These are phyloP conservation scores for Gobius niger DNA, from an alignment of 2,113 vertebrate genomes.

Conservation along the genomic window DNA sequence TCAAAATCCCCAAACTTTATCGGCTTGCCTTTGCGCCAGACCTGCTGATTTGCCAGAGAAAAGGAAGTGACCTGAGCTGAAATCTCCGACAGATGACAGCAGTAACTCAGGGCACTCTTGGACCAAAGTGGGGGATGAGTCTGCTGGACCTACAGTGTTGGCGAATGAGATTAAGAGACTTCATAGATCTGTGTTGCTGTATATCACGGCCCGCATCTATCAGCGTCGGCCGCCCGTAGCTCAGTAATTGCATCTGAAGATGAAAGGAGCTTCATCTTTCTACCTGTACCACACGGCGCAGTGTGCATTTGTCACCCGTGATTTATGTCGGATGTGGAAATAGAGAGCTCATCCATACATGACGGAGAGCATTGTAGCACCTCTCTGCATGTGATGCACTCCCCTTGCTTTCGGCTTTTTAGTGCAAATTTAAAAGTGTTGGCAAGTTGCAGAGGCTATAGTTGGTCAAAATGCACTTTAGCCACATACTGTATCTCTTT, in stretches of 20 bases:
- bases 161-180: conserved; percentile 69
- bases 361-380: neutral
- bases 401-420: neutral
- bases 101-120: conserved; percentile 53
- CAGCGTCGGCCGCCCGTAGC: conserved; percentile 50
- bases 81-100: conserved; percentile 69
- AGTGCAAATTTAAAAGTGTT: neutral
- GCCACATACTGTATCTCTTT: too few species aligned
- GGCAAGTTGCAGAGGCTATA: neutral
- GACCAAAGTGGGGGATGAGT: conserved; percentile 59
- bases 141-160: conserved; percentile 51
- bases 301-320: conserved; percentile 43
- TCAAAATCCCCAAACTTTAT: conserved; percentile 72
- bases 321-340: conserved; percentile 48
- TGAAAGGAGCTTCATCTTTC: conserved; percentile 57
- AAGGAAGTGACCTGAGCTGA: conserved; percentile 67
- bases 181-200: conserved; percentile 63
- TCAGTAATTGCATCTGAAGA: conserved; percentile 58
- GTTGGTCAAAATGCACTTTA: neutral
- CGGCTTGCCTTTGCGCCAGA: conserved; percentile 60
- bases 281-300: conserved; percentile 47
- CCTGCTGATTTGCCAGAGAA: conserved; percentile 68
- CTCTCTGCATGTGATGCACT: neutral
- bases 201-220: conserved; percentile 63
- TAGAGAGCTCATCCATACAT: neutral